phyloP scores from a whole-genome alignment of 2,888 invertebrate genomes.

The Eupelmus urozonus region DNA sequence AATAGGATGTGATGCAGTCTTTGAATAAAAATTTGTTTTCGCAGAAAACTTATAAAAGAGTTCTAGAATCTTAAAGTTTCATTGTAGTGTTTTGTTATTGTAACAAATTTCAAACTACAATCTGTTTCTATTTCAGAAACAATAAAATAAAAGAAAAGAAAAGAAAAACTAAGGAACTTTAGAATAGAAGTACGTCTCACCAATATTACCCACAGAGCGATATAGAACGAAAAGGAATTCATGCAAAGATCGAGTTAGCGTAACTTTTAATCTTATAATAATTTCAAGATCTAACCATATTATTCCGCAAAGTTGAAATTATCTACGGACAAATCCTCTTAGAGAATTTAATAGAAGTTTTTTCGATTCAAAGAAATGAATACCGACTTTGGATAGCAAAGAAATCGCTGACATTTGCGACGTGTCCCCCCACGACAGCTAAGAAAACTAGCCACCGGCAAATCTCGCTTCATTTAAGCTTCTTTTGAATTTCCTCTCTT shows the following conservation, averaged over 20 bases:
- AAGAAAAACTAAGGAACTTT: conserved; percentile 2
- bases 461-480: background rate
- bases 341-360: conserved; percentile 11
- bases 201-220: background rate
- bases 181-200: background rate
- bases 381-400: background rate
- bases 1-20: background rate
- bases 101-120: conserved; percentile 16
- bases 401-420: background rate
- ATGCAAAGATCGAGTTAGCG: background rate
- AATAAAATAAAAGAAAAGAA: background rate
- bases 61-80: conserved; percentile 10
- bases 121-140: background rate
- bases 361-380: background rate
- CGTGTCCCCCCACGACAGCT: background rate
- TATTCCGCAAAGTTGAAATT: conserved; percentile 4
- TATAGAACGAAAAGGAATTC: background rate
- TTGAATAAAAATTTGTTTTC: conserved; percentile 12
- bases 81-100: background rate
- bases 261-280: conserved; percentile 15
- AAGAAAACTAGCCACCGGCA: background rate
- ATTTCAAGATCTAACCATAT: background rate
- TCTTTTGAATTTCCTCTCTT: background rate
- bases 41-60: background rate
- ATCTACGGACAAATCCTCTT: conserved; percentile 17